Base-by-base conservation (phyloP, 64 coral and sea anemone species). In the Trachythela sp. region DNA sequence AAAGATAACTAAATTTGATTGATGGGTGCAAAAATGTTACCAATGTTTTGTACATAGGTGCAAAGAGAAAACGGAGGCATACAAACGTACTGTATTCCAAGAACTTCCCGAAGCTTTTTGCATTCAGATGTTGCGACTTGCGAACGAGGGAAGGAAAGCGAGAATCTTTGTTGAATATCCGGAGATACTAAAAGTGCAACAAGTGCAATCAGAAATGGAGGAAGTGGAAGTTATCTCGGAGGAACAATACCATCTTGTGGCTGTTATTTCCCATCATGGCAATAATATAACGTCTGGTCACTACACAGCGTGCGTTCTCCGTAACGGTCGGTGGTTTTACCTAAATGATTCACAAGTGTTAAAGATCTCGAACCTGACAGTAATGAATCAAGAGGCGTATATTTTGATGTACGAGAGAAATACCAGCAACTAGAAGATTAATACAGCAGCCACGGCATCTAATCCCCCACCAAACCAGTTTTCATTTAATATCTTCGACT, bases 71-170 rank as follows among this genome's bases (percentile, higher is more conserved):
- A n/a, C 13, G 2, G 5, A 18, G 6, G 10, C 17, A 29, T 14
- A 85, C 7, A 7, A 5, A 86, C 86, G 32, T 92, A 45, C 38
- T 88, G 88, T n/a, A n/a, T n/a, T n/a, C n/a, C 89, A 83, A 13
- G 71, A 89, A n/a, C n/a, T 49, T 49, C 91, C 87, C 20, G 29
- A 15, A 14, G 48, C 91, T 36, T 56, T 92, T 48, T 92, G 87
- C 45, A 49, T 92, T 18, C 91, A 92, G 48, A 22, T 92, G 80
- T 37, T 92, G 83, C 87, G 87, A 22, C 85, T 92, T 40, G 39
- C 20, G 70, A 84, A 86, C 27, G 45, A 59, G 83, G 87, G 91
- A 70, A 18, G 64, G 10, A 92, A 89, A 59, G 15, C 89, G 38
- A 51, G 70, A 15, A 13, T 70, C n/a, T 85, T 60, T 31, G 91